Conservation (phyloP, 2,113 vertebrate genomes). For the Cinclus mexicanus region DNA sequence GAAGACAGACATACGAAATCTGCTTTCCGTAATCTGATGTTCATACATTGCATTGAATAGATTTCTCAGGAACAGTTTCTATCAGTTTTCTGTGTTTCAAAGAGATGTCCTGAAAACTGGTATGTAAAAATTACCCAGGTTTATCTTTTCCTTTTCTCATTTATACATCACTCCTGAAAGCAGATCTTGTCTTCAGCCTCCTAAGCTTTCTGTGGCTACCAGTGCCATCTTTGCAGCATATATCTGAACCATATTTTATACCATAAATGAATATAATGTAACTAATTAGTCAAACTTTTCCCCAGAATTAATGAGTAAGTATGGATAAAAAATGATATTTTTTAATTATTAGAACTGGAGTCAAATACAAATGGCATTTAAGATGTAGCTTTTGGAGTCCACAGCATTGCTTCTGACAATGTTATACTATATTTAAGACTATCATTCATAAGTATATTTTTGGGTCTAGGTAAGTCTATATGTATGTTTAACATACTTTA, state of each 20-base stretch:
- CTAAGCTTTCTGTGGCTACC: background rate
- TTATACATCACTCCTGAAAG: background rate
- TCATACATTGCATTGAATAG: background rate
- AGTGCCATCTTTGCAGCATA: background rate
- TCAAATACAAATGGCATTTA: background rate
- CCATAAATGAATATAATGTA: background rate
- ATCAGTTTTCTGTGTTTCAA: background rate
- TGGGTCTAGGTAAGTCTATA: background rate
- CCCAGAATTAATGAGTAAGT: background rate
- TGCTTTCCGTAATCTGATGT: background rate
- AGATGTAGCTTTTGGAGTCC: background rate
- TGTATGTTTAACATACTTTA: conserved; percentile 4
- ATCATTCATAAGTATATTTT: background rate
- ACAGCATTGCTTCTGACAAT: background rate
- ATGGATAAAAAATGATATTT: background rate
- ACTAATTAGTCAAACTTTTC: background rate
- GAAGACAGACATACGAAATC: background rate
- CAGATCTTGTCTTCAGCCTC: background rate
- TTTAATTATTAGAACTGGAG: background rate
- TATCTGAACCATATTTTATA: background rate
- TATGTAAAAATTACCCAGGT: background rate
- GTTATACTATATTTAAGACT: background rate
- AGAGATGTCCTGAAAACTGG: background rate
- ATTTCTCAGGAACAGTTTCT: background rate
- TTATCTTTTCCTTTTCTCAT: background rate